phyloP scores from a whole-genome alignment of 2,113 vertebrate genomes.

The Ahaetulla prasina region DNA sequence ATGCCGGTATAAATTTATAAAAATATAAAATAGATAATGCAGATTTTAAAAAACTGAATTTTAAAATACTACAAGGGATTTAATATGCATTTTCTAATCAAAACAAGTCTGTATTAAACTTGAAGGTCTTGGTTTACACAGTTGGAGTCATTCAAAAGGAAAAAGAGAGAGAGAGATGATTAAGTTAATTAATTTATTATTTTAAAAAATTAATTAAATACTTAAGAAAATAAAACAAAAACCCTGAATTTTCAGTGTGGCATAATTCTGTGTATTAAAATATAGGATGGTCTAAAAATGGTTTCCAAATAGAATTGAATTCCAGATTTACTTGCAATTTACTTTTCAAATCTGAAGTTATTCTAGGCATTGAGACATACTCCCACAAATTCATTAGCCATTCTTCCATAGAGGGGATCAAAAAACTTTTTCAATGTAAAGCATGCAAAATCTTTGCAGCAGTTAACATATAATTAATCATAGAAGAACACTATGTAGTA shows the following conservation, averaged over 20 bases:
- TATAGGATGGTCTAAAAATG: neutral
- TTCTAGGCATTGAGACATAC: neutral
- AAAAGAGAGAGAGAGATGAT: neutral
- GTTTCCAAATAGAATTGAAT: neutral
- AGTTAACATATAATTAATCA: neutral
- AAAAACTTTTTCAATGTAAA: neutral
- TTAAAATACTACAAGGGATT: neutral
- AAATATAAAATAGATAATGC: neutral
- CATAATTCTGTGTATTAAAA: neutral
- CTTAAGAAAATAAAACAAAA: neutral
- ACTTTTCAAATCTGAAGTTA: neutral
- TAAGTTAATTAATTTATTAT: neutral
- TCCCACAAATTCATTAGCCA: neutral
- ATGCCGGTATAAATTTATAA: neutral
- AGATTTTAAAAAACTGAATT: neutral
- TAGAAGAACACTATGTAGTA: neutral
- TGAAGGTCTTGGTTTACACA: neutral
- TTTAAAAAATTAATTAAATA: neutral
- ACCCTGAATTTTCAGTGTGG: neutral
- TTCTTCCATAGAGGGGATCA: neutral
- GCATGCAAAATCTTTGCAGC: neutral
- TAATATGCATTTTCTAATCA: neutral
- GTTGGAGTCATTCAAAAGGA: neutral
- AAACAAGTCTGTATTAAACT: neutral
- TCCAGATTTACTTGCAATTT: neutral